Percentiles rank a stretch among this genome's conserved stretches.
phyloP scores from a whole-genome alignment of 2,113 vertebrate species.

The Scalopus aquaticus region DNA sequence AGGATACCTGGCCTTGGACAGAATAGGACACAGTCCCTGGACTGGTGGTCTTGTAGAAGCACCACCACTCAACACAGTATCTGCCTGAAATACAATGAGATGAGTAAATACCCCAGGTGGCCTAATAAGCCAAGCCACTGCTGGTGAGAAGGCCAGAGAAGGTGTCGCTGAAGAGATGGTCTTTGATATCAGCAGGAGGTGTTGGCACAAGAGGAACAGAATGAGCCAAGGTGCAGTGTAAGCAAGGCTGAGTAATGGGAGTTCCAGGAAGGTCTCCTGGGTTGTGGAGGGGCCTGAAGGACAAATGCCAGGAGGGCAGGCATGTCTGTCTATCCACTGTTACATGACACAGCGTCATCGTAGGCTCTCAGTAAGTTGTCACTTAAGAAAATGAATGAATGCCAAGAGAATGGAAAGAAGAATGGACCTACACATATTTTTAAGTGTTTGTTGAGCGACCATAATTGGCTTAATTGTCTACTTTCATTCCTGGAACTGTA shows the following conservation, averaged over 20 bases:
- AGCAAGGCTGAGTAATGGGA: background rate
- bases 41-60: background rate
- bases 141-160: background rate
- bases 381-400: background rate
- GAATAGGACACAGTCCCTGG: background rate
- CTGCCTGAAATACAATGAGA: background rate
- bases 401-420: background rate
- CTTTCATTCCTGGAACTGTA: background rate
- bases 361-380: background rate
- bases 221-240: background rate
- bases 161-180: background rate
- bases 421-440: background rate
- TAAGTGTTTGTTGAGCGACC: background rate
- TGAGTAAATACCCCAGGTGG: no score
- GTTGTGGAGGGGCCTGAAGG: background rate
- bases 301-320: background rate
- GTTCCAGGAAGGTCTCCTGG: background rate
- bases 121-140: background rate
- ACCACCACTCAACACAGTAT: background rate
- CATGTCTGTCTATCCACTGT: background rate
- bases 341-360: background rate
- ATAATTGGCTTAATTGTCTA: background rate
- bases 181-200: background rate
- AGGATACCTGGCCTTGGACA: background rate
- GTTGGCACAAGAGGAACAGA: background rate